Evolutionary conservation across 2,113 vertebrate genomes (phyloP).

Genomic region (Sylvietta virens): DNA sequence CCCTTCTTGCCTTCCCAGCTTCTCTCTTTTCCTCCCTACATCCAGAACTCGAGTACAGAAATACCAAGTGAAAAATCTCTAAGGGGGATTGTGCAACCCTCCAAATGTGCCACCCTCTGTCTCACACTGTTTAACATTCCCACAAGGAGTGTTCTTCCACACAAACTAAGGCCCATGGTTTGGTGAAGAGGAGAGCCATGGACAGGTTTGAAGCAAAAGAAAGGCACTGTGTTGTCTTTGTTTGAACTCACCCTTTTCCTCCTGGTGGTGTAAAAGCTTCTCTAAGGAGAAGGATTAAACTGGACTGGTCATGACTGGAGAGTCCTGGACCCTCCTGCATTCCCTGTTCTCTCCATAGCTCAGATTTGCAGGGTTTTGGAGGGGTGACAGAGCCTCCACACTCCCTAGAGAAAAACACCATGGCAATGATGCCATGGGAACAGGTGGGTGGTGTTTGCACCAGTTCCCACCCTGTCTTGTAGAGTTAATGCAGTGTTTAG

Average conservation of each 20-base stretch:
- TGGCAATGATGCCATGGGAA: not conserved
- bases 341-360: not conserved
- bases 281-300: not conserved
- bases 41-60: not conserved
- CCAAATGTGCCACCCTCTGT: not conserved
- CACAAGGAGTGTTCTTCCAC: not conserved
- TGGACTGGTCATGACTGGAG: not conserved
- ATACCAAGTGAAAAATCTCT: not conserved
- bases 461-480: not conserved
- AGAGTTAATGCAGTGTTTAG: not conserved
- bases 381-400: not conserved
- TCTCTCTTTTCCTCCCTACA: not conserved
- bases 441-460: not conserved
- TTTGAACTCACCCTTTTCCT: not conserved
- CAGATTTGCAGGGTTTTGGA: not conserved
- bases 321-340: not conserved
- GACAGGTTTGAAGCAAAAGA: not conserved
- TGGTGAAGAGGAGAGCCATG: not conserved
- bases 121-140: not conserved
- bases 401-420: not conserved
- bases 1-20: not conserved
- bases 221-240: not conserved
- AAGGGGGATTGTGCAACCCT: not conserved
- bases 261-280: not conserved
- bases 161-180: not conserved